Evolutionary conservation across 1,140 invertebrate species (phyloP), one percentile per base, ranked within the genome.

Genomic region (Paralvinella palmiformis): DNA sequence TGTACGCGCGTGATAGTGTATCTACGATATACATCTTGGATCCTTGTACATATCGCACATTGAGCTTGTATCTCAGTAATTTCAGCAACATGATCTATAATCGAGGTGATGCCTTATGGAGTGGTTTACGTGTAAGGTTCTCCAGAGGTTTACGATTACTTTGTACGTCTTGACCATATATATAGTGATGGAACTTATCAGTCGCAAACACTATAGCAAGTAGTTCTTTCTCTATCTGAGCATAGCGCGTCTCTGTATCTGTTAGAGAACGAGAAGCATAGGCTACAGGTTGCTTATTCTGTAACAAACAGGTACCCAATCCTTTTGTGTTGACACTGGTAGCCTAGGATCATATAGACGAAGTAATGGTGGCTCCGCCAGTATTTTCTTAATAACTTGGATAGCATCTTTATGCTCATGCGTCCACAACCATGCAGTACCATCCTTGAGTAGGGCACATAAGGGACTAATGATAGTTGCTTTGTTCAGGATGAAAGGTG

Each of bases 191-290:
- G 71, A 82, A 83, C 33, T 72, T 62, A 55, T 79, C 73, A 4
- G 74, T 70, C 6, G 73, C 74, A 65, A 81, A 85, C 4, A 84
- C 71, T 37, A 84, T 80, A 2, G 82, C 79, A 1, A 83, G 69
- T 5, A 80, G 71, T 68, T 85, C 81, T 63, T 79, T 77, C 59
- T 85, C 80, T 1, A 83, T 78, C 67, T 84, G 78, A 13, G 73
- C 75, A 63, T 83, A 83, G 45, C 82, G 81, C 35, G 69, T 17
- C 69, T 85, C 78, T 41, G 74, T 69, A 4, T 58, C 5, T 5
- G 76, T 80, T 13, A 84, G 64, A 10, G 77, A 72, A 33, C 79
- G 62, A 2, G 80, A 83, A 5, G 79, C 79, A 64, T 74, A 84
- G 17, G 77, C 74, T 2, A 84, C 71, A 1, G 75, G 76, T 69